phyloP scores from a whole-genome alignment of 2,113 vertebrate genomes.

The Cynocephalus volans region DNA sequence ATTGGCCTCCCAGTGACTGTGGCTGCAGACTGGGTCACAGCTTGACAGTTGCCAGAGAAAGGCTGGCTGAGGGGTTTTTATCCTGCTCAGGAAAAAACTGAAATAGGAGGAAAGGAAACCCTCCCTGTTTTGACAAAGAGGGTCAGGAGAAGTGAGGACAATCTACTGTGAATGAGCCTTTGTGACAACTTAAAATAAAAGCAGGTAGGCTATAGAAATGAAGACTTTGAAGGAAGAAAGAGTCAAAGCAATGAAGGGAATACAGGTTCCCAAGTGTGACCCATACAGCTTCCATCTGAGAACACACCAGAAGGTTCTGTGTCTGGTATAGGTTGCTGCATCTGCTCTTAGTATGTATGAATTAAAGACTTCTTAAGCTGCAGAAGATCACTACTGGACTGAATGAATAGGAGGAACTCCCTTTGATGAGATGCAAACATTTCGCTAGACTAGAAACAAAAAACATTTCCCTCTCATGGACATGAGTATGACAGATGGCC shows the following conservation, averaged over 20 bases:
- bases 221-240: not conserved
- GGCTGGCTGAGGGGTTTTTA: not conserved
- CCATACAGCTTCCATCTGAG: not conserved
- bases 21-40: not conserved
- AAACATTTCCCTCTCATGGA: not conserved
- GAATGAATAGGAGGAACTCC: not conserved
- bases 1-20: not conserved
- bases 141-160: not conserved
- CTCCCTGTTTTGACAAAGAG: constrained; percentile 5
- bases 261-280: not conserved
- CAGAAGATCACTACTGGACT: not conserved
- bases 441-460: not conserved
- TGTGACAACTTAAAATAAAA: not conserved
- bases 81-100: not conserved
- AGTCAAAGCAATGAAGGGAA: not conserved
- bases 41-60: not conserved
- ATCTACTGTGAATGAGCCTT: not conserved
- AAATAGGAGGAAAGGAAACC: not conserved
- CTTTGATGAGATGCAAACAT: not conserved
- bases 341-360: not conserved
- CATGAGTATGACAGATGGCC: not conserved
- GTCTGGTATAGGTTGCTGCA: not conserved
- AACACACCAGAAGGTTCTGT: not conserved
- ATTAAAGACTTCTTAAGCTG: not conserved
- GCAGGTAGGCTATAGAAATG: not conserved